Conservation (phyloP, 2,888 invertebrate species). For the Arrhopalites spinosus region DNA sequence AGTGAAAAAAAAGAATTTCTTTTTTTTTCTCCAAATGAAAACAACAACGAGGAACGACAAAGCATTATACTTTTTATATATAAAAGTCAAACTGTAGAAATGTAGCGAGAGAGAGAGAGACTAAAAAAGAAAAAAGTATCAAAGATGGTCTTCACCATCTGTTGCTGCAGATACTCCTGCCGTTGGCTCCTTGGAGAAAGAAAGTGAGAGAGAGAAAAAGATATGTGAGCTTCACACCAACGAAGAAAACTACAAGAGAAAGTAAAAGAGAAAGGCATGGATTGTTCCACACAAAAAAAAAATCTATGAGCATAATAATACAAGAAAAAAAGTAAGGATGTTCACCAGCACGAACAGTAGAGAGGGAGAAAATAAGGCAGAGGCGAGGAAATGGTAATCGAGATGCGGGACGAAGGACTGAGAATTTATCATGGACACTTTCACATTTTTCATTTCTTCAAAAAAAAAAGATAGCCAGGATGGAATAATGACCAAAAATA, state of each 20-base stretch:
- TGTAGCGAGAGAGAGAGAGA: no score
- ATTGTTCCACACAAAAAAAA: no score
- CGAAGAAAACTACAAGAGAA: not conserved
- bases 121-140: no score
- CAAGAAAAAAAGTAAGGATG: not conserved
- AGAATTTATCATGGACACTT: slow-evolving; percentile 37
- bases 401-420: slow-evolving; percentile 7
- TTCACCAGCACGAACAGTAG: not conserved
- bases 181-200: not conserved
- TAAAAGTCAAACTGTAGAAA: not conserved
- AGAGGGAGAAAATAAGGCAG: not conserved
- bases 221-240: not conserved
- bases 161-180: slow-evolving; percentile 10
- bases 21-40: no score
- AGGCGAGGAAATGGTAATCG: slow-evolving; percentile 30
- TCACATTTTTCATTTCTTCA: slow-evolving; percentile 37
- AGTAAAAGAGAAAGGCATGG: not conserved
- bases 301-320: not conserved
- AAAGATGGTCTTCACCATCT: slow-evolving; percentile 5
- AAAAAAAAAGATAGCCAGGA: not conserved
- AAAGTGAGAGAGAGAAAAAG: not conserved
- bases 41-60: not conserved
- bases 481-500: slow-evolving; percentile 36
- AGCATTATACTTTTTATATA: not conserved
- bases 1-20: no score